phyloP scores from a whole-genome alignment of 2,888 invertebrate genomes.

The Phortica okadai region DNA sequence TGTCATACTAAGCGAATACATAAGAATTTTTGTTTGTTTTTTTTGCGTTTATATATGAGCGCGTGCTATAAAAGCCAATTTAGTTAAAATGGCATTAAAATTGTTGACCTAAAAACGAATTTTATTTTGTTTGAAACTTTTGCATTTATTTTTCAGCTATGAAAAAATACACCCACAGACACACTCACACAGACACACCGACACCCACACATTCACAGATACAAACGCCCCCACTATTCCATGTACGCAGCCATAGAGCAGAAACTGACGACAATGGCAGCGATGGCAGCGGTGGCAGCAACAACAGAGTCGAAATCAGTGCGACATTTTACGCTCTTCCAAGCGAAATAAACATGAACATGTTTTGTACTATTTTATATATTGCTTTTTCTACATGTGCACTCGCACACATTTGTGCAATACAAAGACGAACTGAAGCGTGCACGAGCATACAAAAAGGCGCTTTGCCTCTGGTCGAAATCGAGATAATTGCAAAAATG shows the following conservation, averaged over 20 bases:
- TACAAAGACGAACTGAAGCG: neutral
- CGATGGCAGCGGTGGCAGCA: neutral
- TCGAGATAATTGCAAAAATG: neutral
- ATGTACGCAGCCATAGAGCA: neutral
- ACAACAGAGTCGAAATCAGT: constrained; percentile 41
- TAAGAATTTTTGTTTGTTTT: constrained; percentile 40
- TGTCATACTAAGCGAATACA: neutral
- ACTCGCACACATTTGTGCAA: neutral
- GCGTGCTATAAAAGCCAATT: neutral
- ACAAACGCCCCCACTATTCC: neutral
- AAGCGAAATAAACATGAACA: constrained; percentile 70
- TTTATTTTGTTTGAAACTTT: neutral
- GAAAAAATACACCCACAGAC: neutral
- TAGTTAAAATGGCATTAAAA: neutral
- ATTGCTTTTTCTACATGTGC: constrained; percentile 11
- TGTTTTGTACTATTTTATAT: constrained; percentile 59
- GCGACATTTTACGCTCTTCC: constrained; percentile 65
- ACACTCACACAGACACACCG: neutral
- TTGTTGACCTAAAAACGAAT: neutral
- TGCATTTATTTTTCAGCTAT: neutral
- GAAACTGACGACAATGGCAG: neutral
- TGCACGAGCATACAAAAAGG: neutral
- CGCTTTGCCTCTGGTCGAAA: neutral
- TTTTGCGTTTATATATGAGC: constrained; percentile 27
- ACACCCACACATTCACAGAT: neutral